These are phyloP conservation scores for Adelphocoris suturalis DNA, from an alignment of 2,888 invertebrate genomes.

Conservation along the genomic window DNA sequence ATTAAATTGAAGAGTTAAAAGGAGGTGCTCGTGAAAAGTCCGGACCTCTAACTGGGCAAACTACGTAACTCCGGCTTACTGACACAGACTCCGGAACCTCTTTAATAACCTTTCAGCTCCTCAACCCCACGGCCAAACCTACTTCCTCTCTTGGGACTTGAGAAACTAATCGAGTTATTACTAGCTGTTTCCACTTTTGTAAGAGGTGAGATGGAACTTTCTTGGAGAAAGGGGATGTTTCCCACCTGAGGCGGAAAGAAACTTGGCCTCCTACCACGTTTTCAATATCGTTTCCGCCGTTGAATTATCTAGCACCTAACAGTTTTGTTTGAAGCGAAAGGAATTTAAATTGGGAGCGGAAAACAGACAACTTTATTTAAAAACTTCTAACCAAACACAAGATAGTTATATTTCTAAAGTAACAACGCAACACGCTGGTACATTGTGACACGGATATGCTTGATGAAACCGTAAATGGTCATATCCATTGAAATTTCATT, in stretches of 20 bases:
- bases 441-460: too few relatives aligned
- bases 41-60: neutral
- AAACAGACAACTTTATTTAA: too few relatives aligned
- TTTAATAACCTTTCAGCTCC: slow-evolving; percentile 52
- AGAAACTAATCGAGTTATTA: slow-evolving; percentile 63
- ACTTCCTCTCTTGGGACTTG: slow-evolving; percentile 51
- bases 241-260: slow-evolving; percentile 31
- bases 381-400: too few relatives aligned
- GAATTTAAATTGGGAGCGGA: too few relatives aligned
- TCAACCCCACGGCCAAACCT: neutral
- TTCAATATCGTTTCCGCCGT: neutral
- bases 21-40: neutral
- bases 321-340: too few relatives aligned
- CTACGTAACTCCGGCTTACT: slow-evolving; percentile 24
- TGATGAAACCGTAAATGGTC: too few relatives aligned
- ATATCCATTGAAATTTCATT: too few relatives aligned
- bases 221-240: neutral
- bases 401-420: too few relatives aligned
- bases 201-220: neutral
- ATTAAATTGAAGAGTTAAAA: slow-evolving; percentile 34
- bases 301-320: too few relatives aligned
- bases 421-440: too few relatives aligned
- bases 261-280: neutral
- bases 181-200: slow-evolving; percentile 50
- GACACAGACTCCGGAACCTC: slow-evolving; percentile 1